phyloP scores from a whole-genome alignment of 2,888 invertebrate species.

The Acleris sparsana region DNA sequence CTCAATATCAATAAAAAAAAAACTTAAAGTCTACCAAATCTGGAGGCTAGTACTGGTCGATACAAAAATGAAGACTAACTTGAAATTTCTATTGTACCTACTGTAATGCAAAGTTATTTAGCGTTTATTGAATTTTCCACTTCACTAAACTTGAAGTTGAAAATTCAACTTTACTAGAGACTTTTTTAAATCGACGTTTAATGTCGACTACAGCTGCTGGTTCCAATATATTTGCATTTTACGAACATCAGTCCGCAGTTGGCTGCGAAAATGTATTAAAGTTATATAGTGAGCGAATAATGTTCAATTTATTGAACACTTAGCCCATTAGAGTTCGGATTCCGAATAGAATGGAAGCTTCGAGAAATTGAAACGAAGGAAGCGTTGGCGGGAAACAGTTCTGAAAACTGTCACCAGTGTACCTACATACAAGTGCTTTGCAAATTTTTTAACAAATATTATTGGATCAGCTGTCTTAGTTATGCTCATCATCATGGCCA shows the following conservation, averaged over 20 bases:
- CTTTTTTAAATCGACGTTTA: constrained; percentile 28
- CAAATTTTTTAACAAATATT: no score
- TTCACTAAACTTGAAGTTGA: constrained; percentile 11
- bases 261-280: constrained; percentile 28
- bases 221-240: constrained; percentile 36
- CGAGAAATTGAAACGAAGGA: no score
- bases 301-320: constrained; percentile 24
- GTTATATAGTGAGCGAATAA: constrained; percentile 29
- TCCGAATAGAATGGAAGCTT: not conserved
- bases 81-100: not conserved
- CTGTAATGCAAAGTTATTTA: not conserved
- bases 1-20: no score
- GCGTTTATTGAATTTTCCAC: constrained; percentile 39
- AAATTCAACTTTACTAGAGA: constrained; percentile 24
- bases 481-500: no score
- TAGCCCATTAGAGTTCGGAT: constrained; percentile 5
- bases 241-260: constrained; percentile 32
- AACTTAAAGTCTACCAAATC: no score
- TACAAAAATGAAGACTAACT: no score
- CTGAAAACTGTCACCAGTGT: no score
- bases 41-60: no score
- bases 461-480: no score
- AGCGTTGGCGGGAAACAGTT: no score
- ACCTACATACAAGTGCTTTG: no score
- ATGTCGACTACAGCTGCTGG: constrained; percentile 32